Evolutionary conservation across 1,140 invertebrate species (phyloP), one percentile per base, ranked within the genome.

Genomic region (Amyelois transitella): DNA sequence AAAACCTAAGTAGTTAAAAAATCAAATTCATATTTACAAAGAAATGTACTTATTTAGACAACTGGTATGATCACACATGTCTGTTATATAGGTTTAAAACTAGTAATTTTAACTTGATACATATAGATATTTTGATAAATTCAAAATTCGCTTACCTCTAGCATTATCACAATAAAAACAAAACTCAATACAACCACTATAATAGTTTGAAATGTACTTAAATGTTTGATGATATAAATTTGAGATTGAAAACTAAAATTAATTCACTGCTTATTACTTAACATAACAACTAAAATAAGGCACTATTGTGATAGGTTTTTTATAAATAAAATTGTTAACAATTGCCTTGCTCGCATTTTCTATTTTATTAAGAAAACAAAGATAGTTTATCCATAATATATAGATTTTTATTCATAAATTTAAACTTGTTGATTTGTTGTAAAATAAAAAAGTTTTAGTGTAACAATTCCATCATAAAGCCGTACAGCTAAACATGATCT

Each of bases 1-100:
- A 51, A 17, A 45, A 58, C 21, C 20, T 38, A 24, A 3, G 22
- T 5, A 5, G 22, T 24, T 24, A 5, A 8, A 5, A 24, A 53
- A 50, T 8, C 25, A 8, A 53, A 28, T 60, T 61, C 44, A 70
- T 77, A 74, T 74, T 80, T 80, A 76, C 66, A 74, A 53, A 70
- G 58, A 74, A 75, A 65, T 65, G 47, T 51, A 38, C 32, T 38
- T 38, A 38, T 38, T 38, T 14, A 38, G 32, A 8, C 32, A 38
- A 38, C 32, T 38, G 32, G 32, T 38, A 38, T 38, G 32, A 14
- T 38, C n/a, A 38, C 32, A 14, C 32, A 38, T 38, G 6, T 38
- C 5, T 14, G 1, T 38, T 38, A 38, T 14, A 38, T 14, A 38
- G 1, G 32, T 38, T 32, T 10, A 32, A 32, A n/a, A n/a, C n/a